Base-by-base conservation (phyloP, 2,113 vertebrate genomes). In the Chascanopsetta lugubris region DNA sequence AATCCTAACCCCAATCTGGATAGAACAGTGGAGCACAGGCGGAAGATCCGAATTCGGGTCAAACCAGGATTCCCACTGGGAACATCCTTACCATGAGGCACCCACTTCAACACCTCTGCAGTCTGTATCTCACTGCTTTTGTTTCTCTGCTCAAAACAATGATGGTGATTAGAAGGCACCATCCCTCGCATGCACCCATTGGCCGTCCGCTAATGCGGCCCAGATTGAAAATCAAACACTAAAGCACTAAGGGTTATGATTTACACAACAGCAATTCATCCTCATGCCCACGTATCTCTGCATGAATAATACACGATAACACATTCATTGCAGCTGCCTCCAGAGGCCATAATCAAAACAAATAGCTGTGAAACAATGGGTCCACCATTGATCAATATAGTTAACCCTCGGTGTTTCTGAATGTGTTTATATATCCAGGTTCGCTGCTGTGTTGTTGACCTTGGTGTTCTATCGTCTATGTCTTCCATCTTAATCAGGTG, bases 401-500 rank as follows among this genome's bases (percentile, higher is more conserved):
- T 4, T 17, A 3, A 0, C 12, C 36, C 22, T 50, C 56, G 47
- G 20, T 30, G 27, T 34, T 40, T 60, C 58, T 55, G 15, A 51
- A 64, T 67, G 8, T 58, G 32, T 69, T 63, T 43, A 6, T 38
- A 38, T 38, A 3, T 36, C 38, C 7, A 4, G 15, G 13, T 86
- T 60, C 64, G 62, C 60, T 30, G 27, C 12, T 25, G 46, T 59
- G 65, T 61, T 66, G 24, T 69, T 90, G 86, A 86, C 81, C 79
- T 72, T 65, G 47, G 17, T 76, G 32, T 79, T 83, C 72, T 69
- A 47, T 79, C 64, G 50, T 80, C 84, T 84, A 61, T 73, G 61
- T 87, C 57, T 64, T 84, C 54, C 69, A 73, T 79, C 75, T 83
- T 85, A 80, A 89, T 90, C 65, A 77, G 26, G 60, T 80, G 26